Conservation (phyloP, 2,113 vertebrate genomes). For the Anoura caudifer region DNA sequence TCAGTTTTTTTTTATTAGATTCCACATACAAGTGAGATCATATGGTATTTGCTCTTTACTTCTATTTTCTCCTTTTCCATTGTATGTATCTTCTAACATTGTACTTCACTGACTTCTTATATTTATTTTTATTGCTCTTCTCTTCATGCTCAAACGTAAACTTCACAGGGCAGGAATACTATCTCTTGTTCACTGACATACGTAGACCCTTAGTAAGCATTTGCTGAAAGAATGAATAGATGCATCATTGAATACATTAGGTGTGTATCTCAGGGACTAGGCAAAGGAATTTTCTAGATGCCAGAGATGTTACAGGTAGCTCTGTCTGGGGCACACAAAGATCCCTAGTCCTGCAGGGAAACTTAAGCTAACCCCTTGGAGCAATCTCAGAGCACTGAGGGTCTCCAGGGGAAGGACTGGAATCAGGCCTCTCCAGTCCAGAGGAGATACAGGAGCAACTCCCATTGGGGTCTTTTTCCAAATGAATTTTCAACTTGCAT, state of each 20-base stretch:
- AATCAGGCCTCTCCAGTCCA: not conserved
- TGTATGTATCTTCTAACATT: not conserved
- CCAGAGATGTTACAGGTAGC: not conserved
- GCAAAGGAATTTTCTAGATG: not conserved
- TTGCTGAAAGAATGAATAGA: not conserved
- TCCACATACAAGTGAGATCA: not conserved
- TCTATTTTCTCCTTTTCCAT: not conserved
- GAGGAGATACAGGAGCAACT: not conserved
- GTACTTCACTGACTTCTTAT: not conserved
- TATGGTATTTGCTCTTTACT: not conserved
- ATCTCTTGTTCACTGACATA: not conserved
- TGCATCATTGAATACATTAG: not conserved
- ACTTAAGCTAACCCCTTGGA: not conserved
- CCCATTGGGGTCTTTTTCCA: not conserved
- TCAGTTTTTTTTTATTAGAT: not conserved
- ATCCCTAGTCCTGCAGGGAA: not conserved
- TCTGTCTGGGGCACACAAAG: not conserved
- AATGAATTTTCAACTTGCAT: not conserved
- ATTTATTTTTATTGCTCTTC: not conserved
- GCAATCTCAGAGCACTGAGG: not conserved
- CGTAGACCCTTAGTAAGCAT: not conserved
- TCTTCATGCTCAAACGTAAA: not conserved
- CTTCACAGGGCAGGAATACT: not conserved
- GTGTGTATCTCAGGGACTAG: not conserved
- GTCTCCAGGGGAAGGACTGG: too few relatives aligned